Conservation (phyloP, 2,797 vertebrate species). For the Luscinia megarhynchos region DNA sequence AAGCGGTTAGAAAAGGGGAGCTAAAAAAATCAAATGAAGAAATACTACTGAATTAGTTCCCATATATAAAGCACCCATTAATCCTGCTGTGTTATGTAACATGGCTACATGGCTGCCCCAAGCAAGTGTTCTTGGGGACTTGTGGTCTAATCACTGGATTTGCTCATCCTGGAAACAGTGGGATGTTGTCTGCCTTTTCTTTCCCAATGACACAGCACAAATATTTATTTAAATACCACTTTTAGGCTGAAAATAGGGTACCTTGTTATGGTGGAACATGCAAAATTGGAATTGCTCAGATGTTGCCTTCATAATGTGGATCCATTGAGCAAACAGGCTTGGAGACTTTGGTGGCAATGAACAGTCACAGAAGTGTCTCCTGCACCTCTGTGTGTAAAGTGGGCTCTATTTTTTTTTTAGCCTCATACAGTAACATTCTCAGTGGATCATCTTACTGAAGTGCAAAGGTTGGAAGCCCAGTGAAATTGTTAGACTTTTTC, state of each 20-base stretch:
- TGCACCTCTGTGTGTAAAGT: conserved; percentile 16
- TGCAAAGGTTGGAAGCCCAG: conserved; percentile 32
- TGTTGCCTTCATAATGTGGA: not conserved
- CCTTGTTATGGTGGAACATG: not conserved
- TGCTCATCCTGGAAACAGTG: conserved; percentile 24
- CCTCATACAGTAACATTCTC: conserved; percentile 7
- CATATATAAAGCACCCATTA: not conserved
- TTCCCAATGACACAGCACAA: conserved; percentile 31
- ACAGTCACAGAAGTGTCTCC: not conserved
- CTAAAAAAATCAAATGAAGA: not conserved
- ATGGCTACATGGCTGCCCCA: not conserved
- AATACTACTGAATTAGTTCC: not conserved
- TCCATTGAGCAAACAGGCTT: not conserved
- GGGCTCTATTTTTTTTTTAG: not conserved
- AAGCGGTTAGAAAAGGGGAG: not conserved
- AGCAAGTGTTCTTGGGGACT: not conserved
- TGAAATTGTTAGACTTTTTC: conserved; percentile 43
- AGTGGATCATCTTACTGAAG: conserved; percentile 44
- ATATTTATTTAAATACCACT: conserved; percentile 44
- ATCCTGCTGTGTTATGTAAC: not conserved
- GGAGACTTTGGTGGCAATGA: not conserved
- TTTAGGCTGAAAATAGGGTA: conserved; percentile 31
- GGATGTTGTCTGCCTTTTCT: conserved; percentile 34
- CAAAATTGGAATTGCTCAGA: not conserved
- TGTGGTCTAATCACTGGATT: conserved; percentile 20